These are phyloP conservation scores for Ips typographus DNA, from an alignment of 1,140 invertebrate species.

Conservation along the genomic window DNA sequence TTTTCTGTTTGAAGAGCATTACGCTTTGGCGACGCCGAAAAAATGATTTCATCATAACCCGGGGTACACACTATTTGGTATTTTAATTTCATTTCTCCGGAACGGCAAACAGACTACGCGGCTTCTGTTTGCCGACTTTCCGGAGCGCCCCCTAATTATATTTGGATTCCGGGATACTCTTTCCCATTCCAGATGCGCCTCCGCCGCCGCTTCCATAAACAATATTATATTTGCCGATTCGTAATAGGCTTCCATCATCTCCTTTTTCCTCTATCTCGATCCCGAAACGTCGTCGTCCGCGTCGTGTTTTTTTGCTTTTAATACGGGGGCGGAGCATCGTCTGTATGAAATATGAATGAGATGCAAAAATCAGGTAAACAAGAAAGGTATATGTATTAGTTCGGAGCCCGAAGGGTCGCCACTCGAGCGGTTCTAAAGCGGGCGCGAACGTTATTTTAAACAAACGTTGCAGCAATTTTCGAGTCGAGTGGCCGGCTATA, in stretches of 20 bases:
- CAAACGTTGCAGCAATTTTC: slow-evolving; percentile 16
- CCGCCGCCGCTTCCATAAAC: slow-evolving; percentile 16
- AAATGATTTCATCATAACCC: slow-evolving; percentile 12
- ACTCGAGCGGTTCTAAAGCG: neutral
- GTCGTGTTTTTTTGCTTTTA: neutral
- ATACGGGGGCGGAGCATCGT: neutral
- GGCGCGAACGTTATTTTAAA: slow-evolving; percentile 11
- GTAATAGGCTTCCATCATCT: slow-evolving; percentile 11
- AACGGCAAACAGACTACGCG: slow-evolving; percentile 13
- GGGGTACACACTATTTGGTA: slow-evolving; percentile 23
- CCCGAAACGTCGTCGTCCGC: neutral
- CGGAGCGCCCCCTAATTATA: slow-evolving; percentile 21
- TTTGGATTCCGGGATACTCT: slow-evolving; percentile 16
- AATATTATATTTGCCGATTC: slow-evolving; percentile 23
- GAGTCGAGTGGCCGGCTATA: slow-evolving; percentile 14
- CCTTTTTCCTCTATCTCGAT: neutral
- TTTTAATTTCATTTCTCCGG: slow-evolving; percentile 23
- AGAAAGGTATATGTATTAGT: neutral
- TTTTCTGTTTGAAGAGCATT: slow-evolving; percentile 18
- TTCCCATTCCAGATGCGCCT: slow-evolving; percentile 13
- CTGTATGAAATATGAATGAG: neutral
- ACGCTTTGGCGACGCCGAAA: slow-evolving; percentile 15
- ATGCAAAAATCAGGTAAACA: slow-evolving; percentile 3
- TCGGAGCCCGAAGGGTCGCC: neutral
- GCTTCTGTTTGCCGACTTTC: slow-evolving; percentile 21